Evolutionary conservation across 2,113 vertebrate species (phyloP), one percentile per base, ranked within the genome.

Genomic region (Nannobrachium achirus): DNA sequence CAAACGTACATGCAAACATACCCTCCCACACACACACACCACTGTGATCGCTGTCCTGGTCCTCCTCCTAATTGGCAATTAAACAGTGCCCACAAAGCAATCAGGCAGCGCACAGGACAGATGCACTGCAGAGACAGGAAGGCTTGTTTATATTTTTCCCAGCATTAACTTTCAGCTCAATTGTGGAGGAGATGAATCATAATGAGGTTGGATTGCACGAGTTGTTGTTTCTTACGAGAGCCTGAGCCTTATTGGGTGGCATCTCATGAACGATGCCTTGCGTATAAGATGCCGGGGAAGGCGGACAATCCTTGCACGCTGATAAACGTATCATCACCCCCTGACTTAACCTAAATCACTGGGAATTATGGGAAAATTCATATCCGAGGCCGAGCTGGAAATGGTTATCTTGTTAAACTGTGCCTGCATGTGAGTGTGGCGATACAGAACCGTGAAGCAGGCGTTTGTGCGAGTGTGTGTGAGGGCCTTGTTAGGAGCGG

Each of bases 51-150:
- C 75, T 86, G 81, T 80, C 80, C 71, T 76, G 68, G 79, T 79
- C 63, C n/a, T 80, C 63, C 9, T 56, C 56, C 79, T 91, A 92
- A 93, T 92, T 93, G 89, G 68, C 89, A 92, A 92, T 93, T 92
- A 93, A 89, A 89, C 75, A 85, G 70, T 72, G 67, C 72, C 84
- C 81, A 84, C 87, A 89, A 92, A 89, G 88, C 90, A 92, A 92
- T 93, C 91, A 91, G 79, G 69, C 82, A 75, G 68, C 56, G 61
- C 69, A 63, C 60, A 67, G 77, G 80, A 83, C 86, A 88, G 86
- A 89, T 87, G 85, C 70, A 72, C 79, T 9, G 66, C 74, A 80
- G 82, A 88, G 70, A 83, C 48, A 82, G 20, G 18, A 18, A 10
- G 57, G 77, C 71, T 83, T 89, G 86, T 89, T 90, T 89, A 83